phyloP scores from a whole-genome alignment of 2,888 invertebrate species.

The Ecliptopera silaceata region DNA sequence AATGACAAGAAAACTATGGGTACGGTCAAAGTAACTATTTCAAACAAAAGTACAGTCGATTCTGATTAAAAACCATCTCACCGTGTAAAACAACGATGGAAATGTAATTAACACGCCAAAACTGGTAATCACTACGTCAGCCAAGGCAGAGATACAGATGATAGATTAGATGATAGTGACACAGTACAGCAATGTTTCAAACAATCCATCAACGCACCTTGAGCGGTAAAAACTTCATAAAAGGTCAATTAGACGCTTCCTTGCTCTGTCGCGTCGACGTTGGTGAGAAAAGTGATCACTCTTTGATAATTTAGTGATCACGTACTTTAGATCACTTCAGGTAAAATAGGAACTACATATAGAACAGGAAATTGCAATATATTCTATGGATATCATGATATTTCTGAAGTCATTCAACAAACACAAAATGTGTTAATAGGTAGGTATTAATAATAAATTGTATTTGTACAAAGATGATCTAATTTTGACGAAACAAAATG shows the following conservation, averaged over 20 bases:
- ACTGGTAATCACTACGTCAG: background rate
- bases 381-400: too few relatives aligned
- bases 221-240: constrained; percentile 53
- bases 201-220: constrained; percentile 51
- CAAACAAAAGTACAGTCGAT: background rate
- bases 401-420: too few relatives aligned
- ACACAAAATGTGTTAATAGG: too few relatives aligned
- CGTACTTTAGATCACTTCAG: too few relatives aligned
- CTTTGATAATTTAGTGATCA: background rate
- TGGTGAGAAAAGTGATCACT: constrained; percentile 44
- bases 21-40: background rate
- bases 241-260: constrained; percentile 60
- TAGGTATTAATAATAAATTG: too few relatives aligned
- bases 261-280: constrained; percentile 52
- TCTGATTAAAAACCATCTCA: background rate
- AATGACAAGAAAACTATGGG: too few relatives aligned
- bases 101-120: background rate
- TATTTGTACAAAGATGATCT: too few relatives aligned
- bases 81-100: background rate
- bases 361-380: too few relatives aligned
- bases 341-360: constrained; percentile 5
- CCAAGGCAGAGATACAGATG: constrained; percentile 26
- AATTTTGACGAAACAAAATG: too few relatives aligned
- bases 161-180: constrained; percentile 45
- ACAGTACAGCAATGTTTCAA: constrained; percentile 29